Evolutionary conservation across 2,113 vertebrate genomes (phyloP), one percentile per base, ranked within the genome.

Genomic region (Corydoras maculifer): DNA sequence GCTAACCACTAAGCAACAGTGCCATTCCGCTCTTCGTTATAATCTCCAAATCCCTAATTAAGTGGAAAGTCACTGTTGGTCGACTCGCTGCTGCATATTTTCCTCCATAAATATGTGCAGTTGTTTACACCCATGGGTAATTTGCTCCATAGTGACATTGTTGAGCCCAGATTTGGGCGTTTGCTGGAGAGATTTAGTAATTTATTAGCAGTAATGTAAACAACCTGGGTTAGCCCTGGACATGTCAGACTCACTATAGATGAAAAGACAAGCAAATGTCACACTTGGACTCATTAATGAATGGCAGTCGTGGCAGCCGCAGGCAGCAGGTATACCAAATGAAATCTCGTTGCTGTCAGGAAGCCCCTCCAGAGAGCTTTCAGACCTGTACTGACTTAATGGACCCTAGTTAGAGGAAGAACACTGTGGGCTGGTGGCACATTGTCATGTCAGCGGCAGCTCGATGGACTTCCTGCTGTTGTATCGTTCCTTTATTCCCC

Each of bases 351-450:
- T 65, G 65, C 74, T 72, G 71, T 64, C 76, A 74, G 54, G 48
- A 9, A 81, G 74, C 70, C 70, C 65, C 68, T 70, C 68, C 76
- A 79, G 83, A 72, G 75, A 70, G 60, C 67, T 81, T 75, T 72
- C 60, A 74, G 68, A 77, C 68, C 69, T 59, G 68, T 50, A 62
- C 72, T 72, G 71, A 75, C 43, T 73, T 75, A 77, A 69, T 75
- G 63, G 70, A 54, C 62, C 64, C 31, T 77, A 80, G 77, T 66
- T 73, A 77, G 75, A 65, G 43, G 5, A 30, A 58, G 48, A 60
- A 62, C 60, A 71, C 61, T 57, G 58, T 60, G 70, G 51, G 64
- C 59, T 65, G 55, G 29, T 18, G 12, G 75, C 31, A 51, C 18
- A 35, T 10, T 18, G 35, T 43, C 35, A 43, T 43, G 35, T 43